Percentiles rank a stretch among this genome's conserved stretches.
Conservation (phyloP, 2,797 vertebrate genomes). For the Pseudocheirus occidentalis region DNA sequence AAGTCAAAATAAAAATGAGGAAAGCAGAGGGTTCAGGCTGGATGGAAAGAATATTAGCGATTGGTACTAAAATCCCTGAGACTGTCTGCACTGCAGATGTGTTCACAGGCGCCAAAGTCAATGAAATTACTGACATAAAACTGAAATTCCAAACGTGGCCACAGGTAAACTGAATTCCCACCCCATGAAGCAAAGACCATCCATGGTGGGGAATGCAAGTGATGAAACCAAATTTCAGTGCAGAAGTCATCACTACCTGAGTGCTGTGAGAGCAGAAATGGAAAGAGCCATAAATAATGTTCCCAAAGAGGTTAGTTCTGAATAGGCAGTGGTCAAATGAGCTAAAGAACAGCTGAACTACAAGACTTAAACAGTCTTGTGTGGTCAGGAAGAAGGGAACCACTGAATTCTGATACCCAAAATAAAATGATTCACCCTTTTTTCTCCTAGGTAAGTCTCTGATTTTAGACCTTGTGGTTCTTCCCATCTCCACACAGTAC, state of each 20-base stretch:
- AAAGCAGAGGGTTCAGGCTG: slow-evolving; percentile 42
- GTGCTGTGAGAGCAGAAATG: slow-evolving; percentile 55
- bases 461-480: slow-evolving; percentile 54
- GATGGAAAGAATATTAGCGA: slow-evolving; percentile 47
- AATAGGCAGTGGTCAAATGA: slow-evolving; percentile 36
- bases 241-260: slow-evolving; percentile 48
- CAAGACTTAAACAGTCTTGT: slow-evolving; percentile 52
- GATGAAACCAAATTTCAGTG: slow-evolving; percentile 44
- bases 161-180: slow-evolving; percentile 23
- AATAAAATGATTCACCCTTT: not conserved
- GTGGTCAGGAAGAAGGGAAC: slow-evolving; percentile 67
- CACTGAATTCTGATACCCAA: not conserved
- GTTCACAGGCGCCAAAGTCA: not conserved
- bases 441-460: slow-evolving; percentile 49
- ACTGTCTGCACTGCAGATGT: slow-evolving; percentile 33
- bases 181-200: slow-evolving; percentile 31
- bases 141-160: slow-evolving; percentile 23
- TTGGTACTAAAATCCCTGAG: slow-evolving; percentile 35
- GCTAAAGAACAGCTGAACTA: slow-evolving; percentile 61
- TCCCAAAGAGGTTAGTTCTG: slow-evolving; percentile 31
- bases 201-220: slow-evolving; percentile 34
- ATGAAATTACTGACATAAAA: slow-evolving; percentile 26
- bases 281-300: slow-evolving; percentile 65
- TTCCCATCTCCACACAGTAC: slow-evolving; percentile 7
- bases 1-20: slow-evolving; percentile 61